phyloP scores from a whole-genome alignment of 1,140 invertebrate genomes.

The Neodiprion lecontei region DNA sequence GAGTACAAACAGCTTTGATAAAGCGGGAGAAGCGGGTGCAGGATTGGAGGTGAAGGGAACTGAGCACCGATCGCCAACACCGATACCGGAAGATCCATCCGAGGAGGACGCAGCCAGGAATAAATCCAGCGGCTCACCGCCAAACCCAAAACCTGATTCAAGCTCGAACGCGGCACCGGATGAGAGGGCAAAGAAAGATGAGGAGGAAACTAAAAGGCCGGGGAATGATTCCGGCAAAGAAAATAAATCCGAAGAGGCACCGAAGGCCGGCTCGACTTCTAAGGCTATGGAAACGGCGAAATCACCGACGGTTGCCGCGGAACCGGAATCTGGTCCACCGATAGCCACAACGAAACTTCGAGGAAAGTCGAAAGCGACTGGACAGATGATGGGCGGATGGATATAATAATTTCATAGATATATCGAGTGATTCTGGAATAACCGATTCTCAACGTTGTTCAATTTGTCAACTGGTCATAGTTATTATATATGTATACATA shows the following conservation, averaged over 20 bases:
- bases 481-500: no score
- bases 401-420: constrained; percentile 53
- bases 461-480: no score
- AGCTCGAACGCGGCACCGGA: background rate
- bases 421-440: background rate
- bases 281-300: constrained; percentile 19
- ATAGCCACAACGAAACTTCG: constrained; percentile 58
- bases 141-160: constrained; percentile 16
- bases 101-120: constrained; percentile 32
- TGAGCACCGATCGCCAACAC: constrained; percentile 44
- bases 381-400: constrained; percentile 72
- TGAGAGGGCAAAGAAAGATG: constrained; percentile 14
- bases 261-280: background rate
- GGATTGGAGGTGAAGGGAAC: constrained; percentile 27
- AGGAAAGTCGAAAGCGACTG: constrained; percentile 73
- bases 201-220: constrained; percentile 11
- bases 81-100: constrained; percentile 50
- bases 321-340: constrained; percentile 18
- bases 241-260: constrained; percentile 17
- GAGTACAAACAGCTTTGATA: constrained; percentile 34
- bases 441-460: no score
- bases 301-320: constrained; percentile 24
- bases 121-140: background rate
- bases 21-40: constrained; percentile 21
- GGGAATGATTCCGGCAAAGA: constrained; percentile 25